Conservation (phyloP, 1,140 invertebrate genomes). For the Brachystomella parvula region DNA sequence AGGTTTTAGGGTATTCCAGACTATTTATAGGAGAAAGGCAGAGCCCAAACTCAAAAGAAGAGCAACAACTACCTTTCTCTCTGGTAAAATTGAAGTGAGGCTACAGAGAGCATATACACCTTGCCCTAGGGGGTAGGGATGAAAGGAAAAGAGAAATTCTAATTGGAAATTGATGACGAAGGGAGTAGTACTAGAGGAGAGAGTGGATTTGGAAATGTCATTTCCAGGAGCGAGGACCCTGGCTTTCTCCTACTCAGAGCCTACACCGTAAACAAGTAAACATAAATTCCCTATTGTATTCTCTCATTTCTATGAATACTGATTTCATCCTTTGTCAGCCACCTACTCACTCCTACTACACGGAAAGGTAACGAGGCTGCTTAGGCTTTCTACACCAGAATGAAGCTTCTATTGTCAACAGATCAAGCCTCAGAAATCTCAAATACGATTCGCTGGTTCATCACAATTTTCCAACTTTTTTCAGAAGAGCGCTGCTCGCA, state of each 20-base stretch:
- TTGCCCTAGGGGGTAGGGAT: background rate
- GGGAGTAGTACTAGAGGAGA: too few species aligned
- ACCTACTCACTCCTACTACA: background rate
- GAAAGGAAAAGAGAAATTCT: background rate
- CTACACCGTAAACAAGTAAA: background rate
- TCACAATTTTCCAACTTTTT: background rate
- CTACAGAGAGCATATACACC: background rate
- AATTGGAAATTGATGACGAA: slow-evolving; percentile 6
- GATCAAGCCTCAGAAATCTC: background rate
- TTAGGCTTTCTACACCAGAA: background rate
- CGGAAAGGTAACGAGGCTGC: background rate
- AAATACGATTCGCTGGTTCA: background rate
- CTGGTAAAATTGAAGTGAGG: background rate
- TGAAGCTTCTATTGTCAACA: background rate
- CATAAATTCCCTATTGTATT: background rate
- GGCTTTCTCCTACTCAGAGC: background rate
- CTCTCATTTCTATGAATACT: slow-evolving; percentile 5
- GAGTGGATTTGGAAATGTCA: slow-evolving; percentile 2
- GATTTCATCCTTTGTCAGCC: background rate
- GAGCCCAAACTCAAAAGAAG: background rate
- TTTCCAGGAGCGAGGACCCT: background rate
- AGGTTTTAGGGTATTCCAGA: too few species aligned
- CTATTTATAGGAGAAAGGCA: background rate
- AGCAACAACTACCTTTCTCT: background rate
- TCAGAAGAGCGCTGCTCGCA: too few species aligned